Evolutionary conservation across 1,140 invertebrate genomes (phyloP).

Genomic region (Varroa destructor): DNA sequence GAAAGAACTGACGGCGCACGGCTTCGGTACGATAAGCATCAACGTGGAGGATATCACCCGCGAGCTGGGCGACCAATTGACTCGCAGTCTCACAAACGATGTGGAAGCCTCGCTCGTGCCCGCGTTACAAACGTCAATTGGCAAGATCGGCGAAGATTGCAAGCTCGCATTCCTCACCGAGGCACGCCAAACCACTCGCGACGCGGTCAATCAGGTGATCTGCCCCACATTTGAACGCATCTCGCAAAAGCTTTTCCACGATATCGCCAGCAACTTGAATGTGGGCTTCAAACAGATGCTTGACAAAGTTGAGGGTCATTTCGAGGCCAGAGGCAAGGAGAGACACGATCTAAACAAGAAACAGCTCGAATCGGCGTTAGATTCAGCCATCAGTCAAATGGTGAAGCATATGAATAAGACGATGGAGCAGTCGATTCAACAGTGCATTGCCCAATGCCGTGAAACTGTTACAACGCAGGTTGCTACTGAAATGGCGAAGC

Average conservation of each 20-base stretch:
- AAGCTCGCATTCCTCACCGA: slow-evolving; percentile 26
- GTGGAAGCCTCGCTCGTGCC: neutral
- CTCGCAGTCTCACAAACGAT: slow-evolving; percentile 17
- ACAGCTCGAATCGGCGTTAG: slow-evolving; percentile 1
- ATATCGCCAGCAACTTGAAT: slow-evolving; percentile 11
- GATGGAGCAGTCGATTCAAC: neutral
- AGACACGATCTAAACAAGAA: slow-evolving; percentile 12
- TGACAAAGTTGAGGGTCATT: slow-evolving; percentile 6
- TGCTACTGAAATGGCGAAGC: slow-evolving; percentile 7
- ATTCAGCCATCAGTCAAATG: neutral
- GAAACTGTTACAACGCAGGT: neutral
- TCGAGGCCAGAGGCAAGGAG: slow-evolving; percentile 11
- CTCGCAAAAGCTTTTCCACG: slow-evolving; percentile 16
- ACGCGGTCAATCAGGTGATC: slow-evolving; percentile 24
- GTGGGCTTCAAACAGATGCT: slow-evolving; percentile 13
- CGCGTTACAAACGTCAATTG: slow-evolving; percentile 8
- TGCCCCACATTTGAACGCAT: slow-evolving; percentile 18
- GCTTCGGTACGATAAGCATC: slow-evolving; percentile 10
- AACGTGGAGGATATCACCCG: slow-evolving; percentile 13
- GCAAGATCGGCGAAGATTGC: slow-evolving; percentile 25
- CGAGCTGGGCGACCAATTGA: slow-evolving; percentile 12
- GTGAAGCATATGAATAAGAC: slow-evolving; percentile 18
- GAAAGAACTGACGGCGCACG: neutral
- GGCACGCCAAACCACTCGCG: slow-evolving; percentile 20
- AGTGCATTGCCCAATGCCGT: neutral